These are phyloP conservation scores for Toxotes lorentzi DNA, from an alignment of 2,797 vertebrate genomes.

Conservation along the genomic window DNA sequence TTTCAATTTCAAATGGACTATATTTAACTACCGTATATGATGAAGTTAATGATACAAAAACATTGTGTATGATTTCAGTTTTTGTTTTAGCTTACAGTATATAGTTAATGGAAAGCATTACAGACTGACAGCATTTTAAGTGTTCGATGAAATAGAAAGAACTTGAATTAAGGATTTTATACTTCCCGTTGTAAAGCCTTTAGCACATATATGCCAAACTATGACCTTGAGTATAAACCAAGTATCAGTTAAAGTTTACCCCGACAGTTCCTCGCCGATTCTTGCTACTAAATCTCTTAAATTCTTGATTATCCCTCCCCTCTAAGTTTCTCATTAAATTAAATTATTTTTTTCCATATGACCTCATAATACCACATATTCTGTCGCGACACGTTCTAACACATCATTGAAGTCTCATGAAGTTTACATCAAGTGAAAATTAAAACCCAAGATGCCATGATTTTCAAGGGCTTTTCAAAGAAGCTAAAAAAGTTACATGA, in stretches of 20 bases:
- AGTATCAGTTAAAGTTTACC: conserved; percentile 7
- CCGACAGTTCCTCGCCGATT: neutral
- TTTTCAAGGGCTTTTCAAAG: too few relatives aligned
- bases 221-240: conserved; percentile 28
- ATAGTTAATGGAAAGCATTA: conserved; percentile 12
- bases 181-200: conserved; percentile 28
- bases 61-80: conserved; percentile 43
- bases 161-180: conserved; percentile 25
- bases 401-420: neutral
- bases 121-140: conserved; percentile 27
- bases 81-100: conserved; percentile 44
- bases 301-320: neutral
- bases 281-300: neutral
- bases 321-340: neutral
- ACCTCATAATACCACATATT: neutral
- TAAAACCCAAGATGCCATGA: neutral
- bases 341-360: neutral
- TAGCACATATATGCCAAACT: conserved; percentile 38
- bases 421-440: neutral
- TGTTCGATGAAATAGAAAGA: conserved; percentile 34
- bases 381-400: conserved; percentile 4
- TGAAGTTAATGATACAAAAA: conserved; percentile 41
- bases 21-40: conserved; percentile 72
- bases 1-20: conserved; percentile 66
- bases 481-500: neutral